Conservation (phyloP, 2,797 vertebrate genomes). For the Semotilus atromaculatus region DNA sequence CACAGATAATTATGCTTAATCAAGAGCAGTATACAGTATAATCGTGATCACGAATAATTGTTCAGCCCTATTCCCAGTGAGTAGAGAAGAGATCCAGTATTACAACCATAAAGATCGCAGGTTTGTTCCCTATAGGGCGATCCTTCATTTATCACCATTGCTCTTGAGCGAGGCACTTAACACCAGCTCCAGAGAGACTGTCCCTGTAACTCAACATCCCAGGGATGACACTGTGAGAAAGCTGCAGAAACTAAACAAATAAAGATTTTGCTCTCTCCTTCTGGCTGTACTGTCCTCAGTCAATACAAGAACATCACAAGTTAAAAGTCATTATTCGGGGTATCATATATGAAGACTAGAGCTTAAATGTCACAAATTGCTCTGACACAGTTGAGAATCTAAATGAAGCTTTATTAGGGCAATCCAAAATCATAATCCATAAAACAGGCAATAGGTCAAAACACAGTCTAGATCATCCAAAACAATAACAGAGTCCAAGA, state of each 20-base stretch:
- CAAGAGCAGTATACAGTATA: background rate
- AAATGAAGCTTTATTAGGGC: too few species aligned
- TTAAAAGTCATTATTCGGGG: background rate
- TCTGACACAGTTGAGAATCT: too few species aligned
- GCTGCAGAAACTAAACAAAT: background rate
- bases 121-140: background rate
- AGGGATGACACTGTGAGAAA: background rate
- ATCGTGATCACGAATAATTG: background rate
- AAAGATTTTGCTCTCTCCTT: background rate
- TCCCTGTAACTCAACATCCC: background rate
- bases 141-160: background rate
- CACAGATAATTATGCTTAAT: background rate
- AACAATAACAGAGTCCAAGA: too few species aligned
- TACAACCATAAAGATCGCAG: background rate
- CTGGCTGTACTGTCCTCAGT: background rate
- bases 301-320: background rate
- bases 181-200: background rate
- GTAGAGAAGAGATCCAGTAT: background rate
- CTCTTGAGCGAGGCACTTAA: constrained; percentile 1
- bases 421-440: too few species aligned
- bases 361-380: background rate
- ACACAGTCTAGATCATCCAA: too few species aligned
- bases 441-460: background rate
- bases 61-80: background rate
- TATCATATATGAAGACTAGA: background rate